phyloP scores from a whole-genome alignment of 2,888 invertebrate species.

The Apotomis betuletana region DNA sequence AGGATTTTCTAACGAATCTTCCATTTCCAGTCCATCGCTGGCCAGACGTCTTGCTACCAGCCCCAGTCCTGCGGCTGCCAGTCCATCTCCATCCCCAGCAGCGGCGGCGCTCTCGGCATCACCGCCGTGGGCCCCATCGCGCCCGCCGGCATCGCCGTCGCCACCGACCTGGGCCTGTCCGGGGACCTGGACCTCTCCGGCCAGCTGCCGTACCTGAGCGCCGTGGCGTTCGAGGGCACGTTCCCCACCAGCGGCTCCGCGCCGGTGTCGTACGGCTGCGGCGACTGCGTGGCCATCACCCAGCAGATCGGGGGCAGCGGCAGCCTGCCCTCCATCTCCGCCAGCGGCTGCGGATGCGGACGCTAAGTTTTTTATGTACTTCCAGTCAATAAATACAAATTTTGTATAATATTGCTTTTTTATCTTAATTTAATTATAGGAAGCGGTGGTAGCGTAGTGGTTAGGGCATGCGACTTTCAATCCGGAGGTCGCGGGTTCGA shows the following conservation, averaged over 20 bases:
- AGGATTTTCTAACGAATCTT: background rate
- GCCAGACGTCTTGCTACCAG: constrained; percentile 1
- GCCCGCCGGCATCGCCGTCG: constrained; percentile 44
- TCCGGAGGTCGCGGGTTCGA: too few relatives aligned
- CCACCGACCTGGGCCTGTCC: constrained; percentile 41
- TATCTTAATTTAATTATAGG: too few relatives aligned
- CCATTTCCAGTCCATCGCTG: constrained; percentile 3
- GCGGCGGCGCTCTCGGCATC: constrained; percentile 27
- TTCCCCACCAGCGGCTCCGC: constrained; percentile 21
- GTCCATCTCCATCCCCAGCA: constrained; percentile 13
- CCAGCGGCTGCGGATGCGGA: background rate
- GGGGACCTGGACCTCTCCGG: constrained; percentile 54
- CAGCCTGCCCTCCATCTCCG: background rate
- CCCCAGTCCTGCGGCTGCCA: background rate
- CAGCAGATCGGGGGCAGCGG: constrained; percentile 10
- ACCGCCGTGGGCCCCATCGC: constrained; percentile 27
- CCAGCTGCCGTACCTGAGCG: constrained; percentile 58
- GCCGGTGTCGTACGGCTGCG: constrained; percentile 47
- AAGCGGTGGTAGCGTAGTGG: too few relatives aligned
- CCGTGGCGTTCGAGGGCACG: constrained; percentile 51
- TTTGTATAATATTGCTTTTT: too few relatives aligned
- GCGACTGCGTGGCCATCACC: constrained; percentile 33
- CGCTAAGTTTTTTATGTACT: background rate
- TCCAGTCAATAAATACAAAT: too few relatives aligned
- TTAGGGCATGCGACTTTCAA: too few relatives aligned